Evolutionary conservation across 2,797 vertebrate species (phyloP).

Genomic region (Leucoraja ocellata): DNA sequence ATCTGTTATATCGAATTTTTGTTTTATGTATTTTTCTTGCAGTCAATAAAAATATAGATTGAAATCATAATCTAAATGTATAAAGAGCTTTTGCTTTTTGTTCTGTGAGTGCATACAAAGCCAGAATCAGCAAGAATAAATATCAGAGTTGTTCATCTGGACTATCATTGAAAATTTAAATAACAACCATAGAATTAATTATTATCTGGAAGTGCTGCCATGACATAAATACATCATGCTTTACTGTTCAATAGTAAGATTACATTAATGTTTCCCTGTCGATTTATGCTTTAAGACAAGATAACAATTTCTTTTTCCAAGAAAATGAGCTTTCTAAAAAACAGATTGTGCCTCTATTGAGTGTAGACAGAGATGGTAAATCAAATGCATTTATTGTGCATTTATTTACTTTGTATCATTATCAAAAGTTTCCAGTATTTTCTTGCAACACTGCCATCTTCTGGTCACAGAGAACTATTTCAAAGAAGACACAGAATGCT

Average conservation of each 20-base stretch:
- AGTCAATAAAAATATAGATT: neutral
- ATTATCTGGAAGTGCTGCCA: neutral
- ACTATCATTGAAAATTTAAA: neutral
- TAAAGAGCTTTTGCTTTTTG: neutral
- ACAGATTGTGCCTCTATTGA: neutral
- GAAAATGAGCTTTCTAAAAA: neutral
- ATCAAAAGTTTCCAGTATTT: neutral
- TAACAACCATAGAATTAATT: neutral
- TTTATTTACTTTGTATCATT: neutral
- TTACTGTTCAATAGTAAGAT: neutral
- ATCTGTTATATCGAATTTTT: neutral
- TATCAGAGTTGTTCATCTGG: neutral
- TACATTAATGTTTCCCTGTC: neutral
- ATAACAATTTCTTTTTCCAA: neutral
- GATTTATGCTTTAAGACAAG: neutral
- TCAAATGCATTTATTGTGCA: neutral
- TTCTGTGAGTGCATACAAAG: neutral
- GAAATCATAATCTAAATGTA: neutral
- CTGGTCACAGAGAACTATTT: neutral
- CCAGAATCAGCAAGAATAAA: neutral
- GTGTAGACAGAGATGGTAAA: neutral
- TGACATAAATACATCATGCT: neutral
- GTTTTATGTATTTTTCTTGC: neutral
- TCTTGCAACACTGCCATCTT: slow-evolving; percentile 28
- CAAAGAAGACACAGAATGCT: neutral